These are phyloP conservation scores for Ennomos erosarius DNA, from an alignment of 2,888 invertebrate species.

Conservation along the genomic window DNA sequence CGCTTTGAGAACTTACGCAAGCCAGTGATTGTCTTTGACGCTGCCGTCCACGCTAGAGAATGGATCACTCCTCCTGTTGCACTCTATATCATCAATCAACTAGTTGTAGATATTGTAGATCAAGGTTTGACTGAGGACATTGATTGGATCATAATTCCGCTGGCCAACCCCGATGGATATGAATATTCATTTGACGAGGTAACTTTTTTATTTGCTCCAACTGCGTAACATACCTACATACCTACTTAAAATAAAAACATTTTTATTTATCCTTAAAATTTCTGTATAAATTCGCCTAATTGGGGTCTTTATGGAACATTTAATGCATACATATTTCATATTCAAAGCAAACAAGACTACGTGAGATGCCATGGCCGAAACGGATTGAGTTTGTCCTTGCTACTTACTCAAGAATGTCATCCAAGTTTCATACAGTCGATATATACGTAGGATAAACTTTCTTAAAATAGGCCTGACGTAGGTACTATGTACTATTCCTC, in stretches of 20 bases:
- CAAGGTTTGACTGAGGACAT: slow-evolving; percentile 79
- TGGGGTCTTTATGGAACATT: slow-evolving; percentile 24
- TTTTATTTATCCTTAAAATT: not conserved
- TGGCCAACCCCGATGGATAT: slow-evolving; percentile 91
- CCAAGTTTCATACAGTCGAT: not conserved
- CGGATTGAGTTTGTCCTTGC: slow-evolving; percentile 16
- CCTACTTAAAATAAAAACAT: slow-evolving; percentile 15
- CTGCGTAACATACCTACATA: not conserved
- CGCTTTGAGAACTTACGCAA: slow-evolving; percentile 73
- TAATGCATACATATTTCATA: slow-evolving; percentile 21
- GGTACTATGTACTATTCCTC: too few relatives aligned
- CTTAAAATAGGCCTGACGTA: too few relatives aligned
- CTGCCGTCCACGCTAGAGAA: slow-evolving; percentile 88
- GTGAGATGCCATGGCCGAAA: slow-evolving; percentile 29
- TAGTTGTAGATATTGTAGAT: slow-evolving; percentile 84
- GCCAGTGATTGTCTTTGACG: slow-evolving; percentile 86
- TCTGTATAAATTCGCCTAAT: slow-evolving; percentile 26
- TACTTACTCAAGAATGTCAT: not conserved
- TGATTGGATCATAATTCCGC: slow-evolving; percentile 89
- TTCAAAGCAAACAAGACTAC: slow-evolving; percentile 30
- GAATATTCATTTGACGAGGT: slow-evolving; percentile 85
- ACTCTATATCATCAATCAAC: slow-evolving; percentile 87
- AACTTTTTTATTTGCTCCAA: slow-evolving; percentile 40
- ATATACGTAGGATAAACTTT: too few relatives aligned
- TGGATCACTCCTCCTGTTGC: slow-evolving; percentile 90